Evolutionary conservation across 1,140 invertebrate species (phyloP), one percentile per base, ranked within the genome.

Genomic region (Camponotus floridanus): DNA sequence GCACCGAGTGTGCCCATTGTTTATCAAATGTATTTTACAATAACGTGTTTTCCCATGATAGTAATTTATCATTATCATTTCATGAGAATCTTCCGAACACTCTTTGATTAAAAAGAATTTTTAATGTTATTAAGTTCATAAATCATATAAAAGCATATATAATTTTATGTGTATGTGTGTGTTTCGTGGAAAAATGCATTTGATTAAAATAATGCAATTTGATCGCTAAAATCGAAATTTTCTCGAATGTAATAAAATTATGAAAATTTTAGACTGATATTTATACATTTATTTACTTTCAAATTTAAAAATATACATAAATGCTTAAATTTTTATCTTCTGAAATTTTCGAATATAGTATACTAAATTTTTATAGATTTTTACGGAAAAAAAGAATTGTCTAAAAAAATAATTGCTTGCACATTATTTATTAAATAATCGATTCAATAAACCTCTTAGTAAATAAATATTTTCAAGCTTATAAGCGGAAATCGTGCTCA

Each of bases 361-460:
- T 36, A 78, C 21, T 8, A 18, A 33, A 64, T 45, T 64, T 78
- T 65, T 2, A 9, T 45, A 62, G 7, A n/a, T 76, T 76, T 51
- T 33, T 42, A 76, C 1, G 45, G 15, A 9, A 7, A 62, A 62
- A 21, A 76, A 76, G 1, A 70, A 9, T 13, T 74, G 26, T 31
- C n/a, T 62, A 15, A 62, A 61, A 61, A 62, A 62, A 33, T 31
- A 2, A 42, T 65, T 33, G 48, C 4, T 51, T 51, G 13, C 4
- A 5, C 26, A 18, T 79, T 79, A 18, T 48, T 45, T 8, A 7
- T 31, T 62, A n/a, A 76, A 45, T 45, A n/a, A 3, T 2, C 2
- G 31, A 33, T 78, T 48, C 21, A 68, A 68, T 57, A 68, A 68
- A 68, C 4, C 18, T 67, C 11, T 11, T 5, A 9, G 5, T 21